A percentile compares a stretch with the other conserved stretches of the same genome.
Evolutionary conservation across 2,888 invertebrate genomes (phyloP).

Genomic region (Chrysomela aeneicollis): DNA sequence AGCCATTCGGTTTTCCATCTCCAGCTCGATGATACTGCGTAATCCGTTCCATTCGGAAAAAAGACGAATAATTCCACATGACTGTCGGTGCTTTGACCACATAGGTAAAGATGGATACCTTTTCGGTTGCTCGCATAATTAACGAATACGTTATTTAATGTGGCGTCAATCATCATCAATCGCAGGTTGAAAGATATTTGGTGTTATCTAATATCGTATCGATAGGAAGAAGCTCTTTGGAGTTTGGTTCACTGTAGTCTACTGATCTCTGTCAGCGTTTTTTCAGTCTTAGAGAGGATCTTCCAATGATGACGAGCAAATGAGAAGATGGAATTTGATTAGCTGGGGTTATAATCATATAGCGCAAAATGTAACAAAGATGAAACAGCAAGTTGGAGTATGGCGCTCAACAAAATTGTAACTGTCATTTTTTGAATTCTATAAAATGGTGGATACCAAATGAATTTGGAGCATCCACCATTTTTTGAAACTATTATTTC

Average conservation of each 20-base stretch:
- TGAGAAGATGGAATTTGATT: too few relatives aligned
- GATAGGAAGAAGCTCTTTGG: not conserved
- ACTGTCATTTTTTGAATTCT: too few relatives aligned
- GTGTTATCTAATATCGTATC: not conserved
- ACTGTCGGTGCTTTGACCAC: not conserved
- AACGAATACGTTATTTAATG: not conserved
- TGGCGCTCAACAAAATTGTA: too few relatives aligned
- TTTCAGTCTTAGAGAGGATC: too few relatives aligned
- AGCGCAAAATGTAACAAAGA: too few relatives aligned
- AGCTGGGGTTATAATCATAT: too few relatives aligned
- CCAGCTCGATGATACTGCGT: slow-evolving; percentile 20
- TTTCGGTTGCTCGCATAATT: not conserved
- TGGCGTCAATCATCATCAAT: not conserved
- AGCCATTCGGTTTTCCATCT: slow-evolving; percentile 49
- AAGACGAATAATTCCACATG: not conserved
- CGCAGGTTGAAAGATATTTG: not conserved
- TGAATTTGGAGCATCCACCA: too few relatives aligned
- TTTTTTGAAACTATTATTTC: too few relatives aligned
- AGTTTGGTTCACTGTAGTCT: not conserved
- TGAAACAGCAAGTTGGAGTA: too few relatives aligned
- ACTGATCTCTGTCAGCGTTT: too few relatives aligned
- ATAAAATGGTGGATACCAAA: too few relatives aligned
- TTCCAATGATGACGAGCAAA: too few relatives aligned
- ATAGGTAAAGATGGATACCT: not conserved
- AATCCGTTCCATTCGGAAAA: not conserved